Conservation (phyloP, 1,140 invertebrate species). For the Carcinoscorpius rotundicauda region DNA sequence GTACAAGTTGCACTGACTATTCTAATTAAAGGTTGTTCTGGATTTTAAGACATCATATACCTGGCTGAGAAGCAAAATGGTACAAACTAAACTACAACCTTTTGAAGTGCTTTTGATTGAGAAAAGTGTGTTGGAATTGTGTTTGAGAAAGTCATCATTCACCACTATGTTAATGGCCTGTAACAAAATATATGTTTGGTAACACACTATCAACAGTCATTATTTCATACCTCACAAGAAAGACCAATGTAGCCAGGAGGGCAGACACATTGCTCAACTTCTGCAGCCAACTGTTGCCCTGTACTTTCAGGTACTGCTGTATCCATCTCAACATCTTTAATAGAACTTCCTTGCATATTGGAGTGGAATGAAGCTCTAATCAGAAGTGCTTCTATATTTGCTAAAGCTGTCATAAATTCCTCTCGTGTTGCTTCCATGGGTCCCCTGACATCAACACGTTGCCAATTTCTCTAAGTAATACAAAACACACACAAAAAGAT, state of each 20-base stretch:
- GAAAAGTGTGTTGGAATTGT: too few species aligned
- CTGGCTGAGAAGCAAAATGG: too few species aligned
- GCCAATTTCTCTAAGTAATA: conserved; percentile 23
- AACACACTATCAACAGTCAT: not conserved
- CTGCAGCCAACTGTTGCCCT: conserved; percentile 40
- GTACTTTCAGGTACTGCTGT: conserved; percentile 49
- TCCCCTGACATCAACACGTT: conserved; percentile 22
- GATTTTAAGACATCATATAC: too few species aligned
- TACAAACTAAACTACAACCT: too few species aligned
- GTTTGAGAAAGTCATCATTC: too few species aligned
- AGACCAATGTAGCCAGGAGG: conserved; percentile 64
- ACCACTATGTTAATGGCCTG: too few species aligned
- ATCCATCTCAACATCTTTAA: conserved; percentile 65
- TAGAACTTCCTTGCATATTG: conserved; percentile 52
- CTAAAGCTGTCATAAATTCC: conserved; percentile 71
- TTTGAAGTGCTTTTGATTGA: too few species aligned
- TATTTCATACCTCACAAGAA: conserved; percentile 53
- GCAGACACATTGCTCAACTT: conserved; percentile 73
- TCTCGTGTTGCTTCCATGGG: conserved; percentile 43
- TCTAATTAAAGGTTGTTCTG: too few species aligned
- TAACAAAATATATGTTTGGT: too few species aligned
- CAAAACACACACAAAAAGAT: not conserved
- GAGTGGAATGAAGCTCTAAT: conserved; percentile 68
- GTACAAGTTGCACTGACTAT: too few species aligned
- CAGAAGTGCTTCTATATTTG: conserved; percentile 66